Percentiles rank a stretch among this genome's conserved stretches.
phyloP scores from a whole-genome alignment of 2,888 invertebrate genomes.

The Leucozona laternaria region DNA sequence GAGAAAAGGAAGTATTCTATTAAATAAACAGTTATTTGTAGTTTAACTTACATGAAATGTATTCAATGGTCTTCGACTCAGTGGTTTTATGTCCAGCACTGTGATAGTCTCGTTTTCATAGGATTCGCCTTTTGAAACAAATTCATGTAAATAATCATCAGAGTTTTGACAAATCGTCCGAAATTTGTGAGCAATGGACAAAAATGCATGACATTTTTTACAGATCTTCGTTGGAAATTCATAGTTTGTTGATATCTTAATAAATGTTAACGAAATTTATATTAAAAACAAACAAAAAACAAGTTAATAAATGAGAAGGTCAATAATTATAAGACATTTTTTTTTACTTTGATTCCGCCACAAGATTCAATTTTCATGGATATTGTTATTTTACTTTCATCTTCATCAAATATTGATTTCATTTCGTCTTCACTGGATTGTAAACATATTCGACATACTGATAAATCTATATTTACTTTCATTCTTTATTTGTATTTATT shows the following conservation, averaged over 20 bases:
- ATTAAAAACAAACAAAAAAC: neutral
- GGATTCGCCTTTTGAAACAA: conserved; percentile 75
- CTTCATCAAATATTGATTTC: conserved; percentile 79
- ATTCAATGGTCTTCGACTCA: neutral
- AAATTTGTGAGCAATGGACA: conserved; percentile 81
- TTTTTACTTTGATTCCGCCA: conserved; percentile 80
- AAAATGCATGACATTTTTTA: conserved; percentile 79
- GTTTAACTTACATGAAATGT: conserved; percentile 1
- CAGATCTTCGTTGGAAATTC: conserved; percentile 82
- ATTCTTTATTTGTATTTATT: conserved; percentile 56
- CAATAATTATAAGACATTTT: neutral
- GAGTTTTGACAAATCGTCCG: conserved; percentile 82
- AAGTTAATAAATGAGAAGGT: neutral
- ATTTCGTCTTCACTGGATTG: conserved; percentile 79
- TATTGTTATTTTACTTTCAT: conserved; percentile 73
- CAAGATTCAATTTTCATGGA: conserved; percentile 80
- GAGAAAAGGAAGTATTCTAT: neutral
- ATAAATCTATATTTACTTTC: conserved; percentile 77
- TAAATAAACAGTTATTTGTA: neutral
- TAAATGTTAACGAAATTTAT: neutral
- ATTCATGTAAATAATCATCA: conserved; percentile 80
- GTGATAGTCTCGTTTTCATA: conserved; percentile 46
- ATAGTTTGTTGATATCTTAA: conserved; percentile 78
- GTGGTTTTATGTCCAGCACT: conserved; percentile 19
- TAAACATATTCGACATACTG: conserved; percentile 80